phyloP scores from a whole-genome alignment of 2,888 invertebrate genomes.

The Zeuzera pyrina region DNA sequence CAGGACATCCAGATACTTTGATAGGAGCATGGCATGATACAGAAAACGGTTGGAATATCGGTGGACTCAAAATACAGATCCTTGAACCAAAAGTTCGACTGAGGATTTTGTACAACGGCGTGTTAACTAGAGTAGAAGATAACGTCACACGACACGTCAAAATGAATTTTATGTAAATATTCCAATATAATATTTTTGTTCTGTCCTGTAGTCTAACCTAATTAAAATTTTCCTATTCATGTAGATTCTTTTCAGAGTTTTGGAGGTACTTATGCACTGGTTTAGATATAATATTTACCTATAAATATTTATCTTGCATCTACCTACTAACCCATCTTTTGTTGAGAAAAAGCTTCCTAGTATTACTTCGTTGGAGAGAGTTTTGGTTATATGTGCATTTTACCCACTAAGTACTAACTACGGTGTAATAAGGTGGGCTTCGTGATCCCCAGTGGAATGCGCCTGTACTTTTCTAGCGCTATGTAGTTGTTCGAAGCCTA shows the following conservation, averaged over 20 bases:
- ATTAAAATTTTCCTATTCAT: not conserved
- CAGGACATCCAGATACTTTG: conserved; percentile 71
- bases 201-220: not conserved
- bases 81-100: conserved; percentile 74
- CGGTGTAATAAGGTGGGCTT: too few species aligned
- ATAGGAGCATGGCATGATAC: conserved; percentile 39
- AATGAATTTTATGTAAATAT: conserved; percentile 75
- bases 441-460: too few species aligned
- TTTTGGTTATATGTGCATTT: too few species aligned
- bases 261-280: too few species aligned
- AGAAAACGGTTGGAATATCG: conserved; percentile 65
- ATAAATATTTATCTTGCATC: too few species aligned
- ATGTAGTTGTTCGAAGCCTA: too few species aligned
- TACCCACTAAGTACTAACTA: too few species aligned
- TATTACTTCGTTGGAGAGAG: too few species aligned
- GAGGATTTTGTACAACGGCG: conserved; percentile 80
- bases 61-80: conserved; percentile 74
- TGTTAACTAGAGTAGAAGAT: conserved; percentile 64
- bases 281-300: too few species aligned
- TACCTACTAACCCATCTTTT: too few species aligned
- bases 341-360: too few species aligned
- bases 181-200: not conserved
- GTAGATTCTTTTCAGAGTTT: not conserved
- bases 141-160: conserved; percentile 40
- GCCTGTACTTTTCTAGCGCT: too few species aligned